These are phyloP conservation scores for Argyrosomus regius DNA, from an alignment of 2,797 vertebrate genomes.

Conservation along the genomic window DNA sequence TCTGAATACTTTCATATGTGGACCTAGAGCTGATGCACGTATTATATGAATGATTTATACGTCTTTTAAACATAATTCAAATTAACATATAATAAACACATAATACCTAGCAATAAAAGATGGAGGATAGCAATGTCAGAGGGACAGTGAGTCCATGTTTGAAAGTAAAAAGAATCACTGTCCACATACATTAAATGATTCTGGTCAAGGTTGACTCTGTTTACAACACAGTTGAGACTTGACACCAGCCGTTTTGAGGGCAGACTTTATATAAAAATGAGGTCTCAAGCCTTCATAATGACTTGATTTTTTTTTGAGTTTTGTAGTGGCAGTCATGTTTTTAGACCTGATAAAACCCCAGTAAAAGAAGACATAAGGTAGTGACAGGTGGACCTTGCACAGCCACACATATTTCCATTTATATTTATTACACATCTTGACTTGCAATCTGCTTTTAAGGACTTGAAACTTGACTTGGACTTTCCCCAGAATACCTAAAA, in stretches of 20 bases:
- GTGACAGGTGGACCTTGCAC: not conserved
- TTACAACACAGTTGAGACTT: not conserved
- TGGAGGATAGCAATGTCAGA: not conserved
- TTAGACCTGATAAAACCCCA: not conserved
- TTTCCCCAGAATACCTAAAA: not conserved
- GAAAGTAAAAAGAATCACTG: too few relatives aligned
- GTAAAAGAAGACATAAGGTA: not conserved
- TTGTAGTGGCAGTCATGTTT: too few relatives aligned
- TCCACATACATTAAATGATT: too few relatives aligned
- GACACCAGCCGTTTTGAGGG: not conserved
- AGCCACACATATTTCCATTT: not conserved
- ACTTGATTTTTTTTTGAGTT: too few relatives aligned
- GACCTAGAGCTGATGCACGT: not conserved
- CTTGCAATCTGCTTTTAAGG: not conserved
- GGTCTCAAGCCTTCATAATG: not conserved
- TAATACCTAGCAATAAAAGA: not conserved
- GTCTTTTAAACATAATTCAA: not conserved
- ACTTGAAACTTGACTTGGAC: not conserved
- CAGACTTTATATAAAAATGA: too few relatives aligned
- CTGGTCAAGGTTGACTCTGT: not conserved
- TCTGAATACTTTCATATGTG: too few relatives aligned
- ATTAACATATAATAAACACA: too few relatives aligned
- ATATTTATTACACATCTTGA: not conserved
- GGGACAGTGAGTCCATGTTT: not conserved
- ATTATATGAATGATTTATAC: not conserved